Base-by-base conservation (phyloP, 1,140 invertebrate species). In the Cydia amplana region DNA sequence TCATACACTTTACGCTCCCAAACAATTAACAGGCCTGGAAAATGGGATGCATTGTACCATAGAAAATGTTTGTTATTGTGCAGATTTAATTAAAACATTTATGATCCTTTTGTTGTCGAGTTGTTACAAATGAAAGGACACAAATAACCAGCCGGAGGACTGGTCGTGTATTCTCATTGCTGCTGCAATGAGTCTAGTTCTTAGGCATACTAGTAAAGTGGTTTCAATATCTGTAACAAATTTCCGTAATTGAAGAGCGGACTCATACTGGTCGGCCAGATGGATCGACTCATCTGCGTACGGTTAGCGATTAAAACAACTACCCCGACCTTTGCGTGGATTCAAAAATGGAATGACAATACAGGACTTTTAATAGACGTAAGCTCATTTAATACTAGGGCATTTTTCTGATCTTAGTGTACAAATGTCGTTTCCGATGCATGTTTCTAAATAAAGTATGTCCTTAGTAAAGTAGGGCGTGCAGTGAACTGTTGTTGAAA, bases 51-150 rank as follows among this genome's bases (percentile, higher is more conserved):
- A 70, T 70, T 70, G 28, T 40, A 36, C 65, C 65, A 43, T 70
- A 4, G 32, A 36, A 36, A 36, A 36, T 70, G 28, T 70, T 70
- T 70, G 65, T 70, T 40, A 43, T 36, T 70, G 32, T 70, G 65
- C 65, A 70, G n/a, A 70, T 40, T 70, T 70, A 70, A 70, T 70
- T 70, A 70, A 60, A 70, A 70, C 28, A 43, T 70, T 60, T 70
- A 70, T 40, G 36, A 70, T 36, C 32, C 65, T 43, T 70, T 70
- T 70, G 65, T 70, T 70, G 18, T 70, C n/a, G 32, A 70, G 65
- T 18, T 18, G 28, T 70, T 18, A 18, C n/a, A 70, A 70, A 70
- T 70, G 65, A 36, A 18, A 32, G 18, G 65, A 70, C 65, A 36
- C 32, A 36, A 36, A 70, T 70, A 20, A 60, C 55, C 20, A 23